These are phyloP conservation scores for Eleginops maclovinus DNA, from an alignment of 2,113 vertebrate species.

Conservation along the genomic window DNA sequence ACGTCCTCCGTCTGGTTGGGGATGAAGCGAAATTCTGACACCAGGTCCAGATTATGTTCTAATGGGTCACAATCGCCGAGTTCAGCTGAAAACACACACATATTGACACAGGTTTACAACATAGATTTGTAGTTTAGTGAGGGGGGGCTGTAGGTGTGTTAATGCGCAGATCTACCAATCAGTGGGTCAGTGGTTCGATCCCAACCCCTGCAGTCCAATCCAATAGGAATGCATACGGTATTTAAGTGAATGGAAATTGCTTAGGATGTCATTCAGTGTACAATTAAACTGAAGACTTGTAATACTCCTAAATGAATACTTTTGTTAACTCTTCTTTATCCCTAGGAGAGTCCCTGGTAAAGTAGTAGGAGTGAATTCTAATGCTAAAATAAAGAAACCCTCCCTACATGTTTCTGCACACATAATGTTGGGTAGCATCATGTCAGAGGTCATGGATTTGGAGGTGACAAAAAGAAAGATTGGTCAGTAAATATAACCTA, in stretches of 20 bases:
- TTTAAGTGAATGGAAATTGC: too few species aligned
- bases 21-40: conserved; percentile 96
- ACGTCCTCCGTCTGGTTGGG: conserved; percentile 94
- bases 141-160: neutral
- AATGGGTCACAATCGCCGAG: conserved; percentile 94
- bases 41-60: conserved; percentile 91
- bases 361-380: neutral
- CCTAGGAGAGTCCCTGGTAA: neutral
- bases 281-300: neutral
- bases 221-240: too few species aligned
- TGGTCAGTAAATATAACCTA: neutral
- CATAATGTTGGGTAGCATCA: neutral
- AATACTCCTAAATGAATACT: neutral
- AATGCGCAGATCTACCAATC: too few species aligned
- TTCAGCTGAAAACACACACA: conserved; percentile 87
- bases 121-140: neutral
- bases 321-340: too few species aligned
- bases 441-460: conserved; percentile 8
- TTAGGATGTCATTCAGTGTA: neutral
- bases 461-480: conserved; percentile 3
- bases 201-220: too few species aligned
- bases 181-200: too few species aligned
- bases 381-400: neutral
- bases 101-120: neutral
- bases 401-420: neutral